Percentiles rank a stretch among this genome's conserved stretches.
phyloP scores from a whole-genome alignment of 35 echinoderm and acorn worm genomes.

The Chiridota heheva region DNA sequence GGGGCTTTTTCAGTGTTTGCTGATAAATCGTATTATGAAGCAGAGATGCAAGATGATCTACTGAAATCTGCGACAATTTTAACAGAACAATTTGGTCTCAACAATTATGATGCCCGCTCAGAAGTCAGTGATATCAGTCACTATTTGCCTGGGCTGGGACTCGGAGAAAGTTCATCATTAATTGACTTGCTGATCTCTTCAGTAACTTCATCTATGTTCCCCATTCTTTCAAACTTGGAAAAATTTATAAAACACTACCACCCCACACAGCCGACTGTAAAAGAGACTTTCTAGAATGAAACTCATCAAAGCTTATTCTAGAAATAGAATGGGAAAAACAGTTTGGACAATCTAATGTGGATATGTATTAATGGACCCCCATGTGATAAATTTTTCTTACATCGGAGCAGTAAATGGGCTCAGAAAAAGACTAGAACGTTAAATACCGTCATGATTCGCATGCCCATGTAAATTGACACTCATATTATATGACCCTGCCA shows the following conservation, averaged over 20 bases:
- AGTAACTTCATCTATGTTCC: not conserved
- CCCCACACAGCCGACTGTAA: constrained; percentile 46
- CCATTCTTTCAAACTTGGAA: not conserved
- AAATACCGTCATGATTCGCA: no score
- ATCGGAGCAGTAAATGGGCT: no score
- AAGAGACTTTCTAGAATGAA: constrained; percentile 49
- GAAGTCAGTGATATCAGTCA: constrained; percentile 22
- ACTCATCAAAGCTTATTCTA: constrained; percentile 37
- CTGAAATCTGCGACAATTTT: not conserved
- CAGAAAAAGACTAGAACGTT: no score
- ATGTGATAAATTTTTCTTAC: constrained; percentile 7
- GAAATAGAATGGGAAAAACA: constrained; percentile 48
- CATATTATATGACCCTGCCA: no score
- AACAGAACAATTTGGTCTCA: constrained; percentile 15
- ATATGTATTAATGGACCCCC: constrained; percentile 23
- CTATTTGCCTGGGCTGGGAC: constrained; percentile 10
- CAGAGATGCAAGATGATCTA: not conserved
- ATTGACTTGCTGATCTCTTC: not conserved
- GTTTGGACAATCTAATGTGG: constrained; percentile 29
- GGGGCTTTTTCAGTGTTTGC: constrained; percentile 1
- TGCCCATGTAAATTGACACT: no score
- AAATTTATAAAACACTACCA: constrained; percentile 47
- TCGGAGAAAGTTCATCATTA: not conserved
- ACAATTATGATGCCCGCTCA: not conserved
- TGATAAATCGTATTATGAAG: not conserved